Evolutionary conservation across 2,113 vertebrate genomes (phyloP), one percentile per base, ranked within the genome.

Genomic region (Gallinago jamesoni): DNA sequence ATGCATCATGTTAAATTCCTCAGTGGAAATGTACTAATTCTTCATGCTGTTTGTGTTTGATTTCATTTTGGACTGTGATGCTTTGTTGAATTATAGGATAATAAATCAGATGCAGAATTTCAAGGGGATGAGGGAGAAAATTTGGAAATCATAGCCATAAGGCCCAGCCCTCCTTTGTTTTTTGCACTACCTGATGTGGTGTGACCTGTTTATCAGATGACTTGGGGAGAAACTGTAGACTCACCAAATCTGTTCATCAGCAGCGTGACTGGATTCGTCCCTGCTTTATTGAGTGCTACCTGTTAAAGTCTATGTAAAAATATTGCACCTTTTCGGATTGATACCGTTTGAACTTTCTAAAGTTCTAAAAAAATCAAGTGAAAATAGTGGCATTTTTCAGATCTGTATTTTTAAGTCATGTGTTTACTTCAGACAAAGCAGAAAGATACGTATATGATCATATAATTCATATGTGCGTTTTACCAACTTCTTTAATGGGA

Each of bases 61-160:
- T 84, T 95, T 94, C 4, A 14, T 84, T 90, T 95, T 83, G 57
- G 33, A 87, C 24, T 45, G 31, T 50, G n/a, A 78, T 92, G 74
- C n/a, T 87, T 60, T 87, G 31, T 91, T 33, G 18, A 89, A 37
- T 37, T 37, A 37, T 37, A 3, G 50, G n/a, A 20, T 92, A 37
- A 22, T 56, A 37, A 90, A 55, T 56, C 57, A 79, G 52, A 67
- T 53, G 31, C 23, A 60, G 41, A 47, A 55, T 89, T 83, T 75
- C 92, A 83, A 21, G 39, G 43, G 37, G 4, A 27, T n/a, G 55
- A 80, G 39, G 43, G n/a, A 64, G 35, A 39, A 39, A 39, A n/a
- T 77, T 57, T 90, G 57, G 66, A 56, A 88, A n/a, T 77, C 0
- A 0, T 24, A 82, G 43, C 37, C 43, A 7, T 17, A 12, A 59